A percentile compares a stretch with the other conserved stretches of the same genome.
phyloP scores from a whole-genome alignment of 2,797 vertebrate genomes.

The Cuculus canorus region DNA sequence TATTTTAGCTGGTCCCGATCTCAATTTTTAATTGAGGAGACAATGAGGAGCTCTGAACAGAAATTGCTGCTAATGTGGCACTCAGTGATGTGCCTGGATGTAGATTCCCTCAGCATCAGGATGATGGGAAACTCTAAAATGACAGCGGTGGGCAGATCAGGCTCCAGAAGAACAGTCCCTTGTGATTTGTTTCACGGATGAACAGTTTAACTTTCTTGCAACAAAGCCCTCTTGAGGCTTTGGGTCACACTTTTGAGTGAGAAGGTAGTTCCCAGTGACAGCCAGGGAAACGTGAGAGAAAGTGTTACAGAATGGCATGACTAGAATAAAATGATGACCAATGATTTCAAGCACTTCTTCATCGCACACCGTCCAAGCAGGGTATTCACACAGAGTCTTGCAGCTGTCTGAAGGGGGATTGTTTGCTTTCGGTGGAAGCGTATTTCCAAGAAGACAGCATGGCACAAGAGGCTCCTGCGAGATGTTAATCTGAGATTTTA shows the following conservation, averaged over 20 bases:
- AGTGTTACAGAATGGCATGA: accelerated
- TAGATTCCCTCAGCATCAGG: not conserved
- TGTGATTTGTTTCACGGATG: not conserved
- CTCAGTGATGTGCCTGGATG: not conserved
- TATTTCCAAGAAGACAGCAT: not conserved
- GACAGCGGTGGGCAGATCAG: not conserved
- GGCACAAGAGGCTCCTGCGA: not conserved
- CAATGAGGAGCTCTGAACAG: not conserved
- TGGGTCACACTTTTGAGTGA: not conserved
- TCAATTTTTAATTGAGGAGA: not conserved
- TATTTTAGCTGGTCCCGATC: not conserved
- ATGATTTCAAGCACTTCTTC: not conserved
- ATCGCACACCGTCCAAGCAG: not conserved
- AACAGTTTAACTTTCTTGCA: not conserved
- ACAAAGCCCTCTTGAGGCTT: not conserved
- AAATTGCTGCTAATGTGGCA: not conserved
- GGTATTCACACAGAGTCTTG: not conserved
- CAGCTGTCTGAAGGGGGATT: not conserved
- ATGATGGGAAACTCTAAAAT: not conserved
- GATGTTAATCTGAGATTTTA: not conserved
- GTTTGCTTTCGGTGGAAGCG: not conserved
- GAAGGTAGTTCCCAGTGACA: not conserved
- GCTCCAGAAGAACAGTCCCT: not conserved
- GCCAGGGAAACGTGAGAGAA: accelerated
- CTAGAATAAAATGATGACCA: not conserved